A percentile compares a stretch with the other conserved stretches of the same genome.
Evolutionary conservation across 2,888 invertebrate species (phyloP).

Genomic region (Empis stercorea): DNA sequence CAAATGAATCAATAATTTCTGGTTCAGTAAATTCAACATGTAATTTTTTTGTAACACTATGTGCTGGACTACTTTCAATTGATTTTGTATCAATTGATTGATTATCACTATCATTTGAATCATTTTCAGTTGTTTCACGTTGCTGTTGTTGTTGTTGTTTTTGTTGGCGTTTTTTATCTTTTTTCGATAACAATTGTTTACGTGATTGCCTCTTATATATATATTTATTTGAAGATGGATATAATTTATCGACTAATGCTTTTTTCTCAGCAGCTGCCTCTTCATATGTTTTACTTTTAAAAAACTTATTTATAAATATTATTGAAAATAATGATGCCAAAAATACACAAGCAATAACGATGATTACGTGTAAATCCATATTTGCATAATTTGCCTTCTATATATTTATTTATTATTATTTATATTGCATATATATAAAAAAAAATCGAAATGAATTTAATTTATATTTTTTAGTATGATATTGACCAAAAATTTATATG

Average conservation of each 20-base stretch:
- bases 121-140: slow-evolving; percentile 4
- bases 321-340: slow-evolving; percentile 32
- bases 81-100: slow-evolving; percentile 10
- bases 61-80: slow-evolving; percentile 9
- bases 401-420: background rate
- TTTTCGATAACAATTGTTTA: slow-evolving; percentile 23
- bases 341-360: slow-evolving; percentile 34
- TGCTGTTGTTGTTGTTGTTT: slow-evolving; percentile 24
- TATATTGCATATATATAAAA: too few species aligned
- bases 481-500: too few species aligned
- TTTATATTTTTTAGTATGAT: too few species aligned
- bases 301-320: slow-evolving; percentile 34
- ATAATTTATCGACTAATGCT: slow-evolving; percentile 32
- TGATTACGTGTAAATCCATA: slow-evolving; percentile 36
- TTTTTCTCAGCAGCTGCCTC: slow-evolving; percentile 35
- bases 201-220: slow-evolving; percentile 15
- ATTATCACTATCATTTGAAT: slow-evolving; percentile 11
- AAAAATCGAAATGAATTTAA: too few species aligned
- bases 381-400: slow-evolving; percentile 27
- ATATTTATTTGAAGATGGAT: slow-evolving; percentile 24
- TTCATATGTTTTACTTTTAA: slow-evolving; percentile 35
- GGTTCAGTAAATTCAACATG: slow-evolving; percentile 34
- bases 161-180: slow-evolving; percentile 28
- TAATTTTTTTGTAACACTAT: slow-evolving; percentile 8
- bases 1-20: slow-evolving; percentile 14